Evolutionary conservation across 1,140 invertebrate species (phyloP).

Genomic region (Orchesella cincta): DNA sequence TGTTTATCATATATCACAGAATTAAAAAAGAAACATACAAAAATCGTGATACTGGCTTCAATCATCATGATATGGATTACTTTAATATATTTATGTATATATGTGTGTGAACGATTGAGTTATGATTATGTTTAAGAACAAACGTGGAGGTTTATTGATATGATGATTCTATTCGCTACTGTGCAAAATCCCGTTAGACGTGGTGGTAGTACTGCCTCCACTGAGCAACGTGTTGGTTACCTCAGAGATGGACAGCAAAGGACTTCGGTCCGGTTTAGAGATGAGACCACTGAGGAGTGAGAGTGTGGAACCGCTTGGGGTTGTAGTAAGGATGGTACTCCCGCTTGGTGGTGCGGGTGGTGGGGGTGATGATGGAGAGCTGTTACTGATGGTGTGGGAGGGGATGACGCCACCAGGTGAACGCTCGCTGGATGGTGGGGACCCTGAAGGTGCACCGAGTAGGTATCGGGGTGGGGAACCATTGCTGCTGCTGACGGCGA

Average conservation of each 20-base stretch:
- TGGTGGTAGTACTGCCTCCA: neutral
- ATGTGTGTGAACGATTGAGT: too few relatives aligned
- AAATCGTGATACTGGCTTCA: too few relatives aligned
- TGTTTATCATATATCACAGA: too few relatives aligned
- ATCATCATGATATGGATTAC: too few relatives aligned
- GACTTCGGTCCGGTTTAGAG: slow-evolving; percentile 65
- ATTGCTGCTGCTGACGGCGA: slow-evolving; percentile 40
- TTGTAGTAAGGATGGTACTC: neutral
- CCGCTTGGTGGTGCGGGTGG: slow-evolving; percentile 49
- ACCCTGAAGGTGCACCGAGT: slow-evolving; percentile 32
- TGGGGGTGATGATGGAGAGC: slow-evolving; percentile 57
- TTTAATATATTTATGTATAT: too few relatives aligned
- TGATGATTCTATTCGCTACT: too few relatives aligned
- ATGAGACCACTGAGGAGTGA: slow-evolving; percentile 42
- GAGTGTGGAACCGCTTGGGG: slow-evolving; percentile 41
- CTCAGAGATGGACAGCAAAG: slow-evolving; percentile 79
- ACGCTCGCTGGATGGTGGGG: too few relatives aligned
- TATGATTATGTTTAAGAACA: too few relatives aligned
- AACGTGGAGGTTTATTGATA: too few relatives aligned
- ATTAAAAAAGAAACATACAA: too few relatives aligned
- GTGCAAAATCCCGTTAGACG: too few relatives aligned
- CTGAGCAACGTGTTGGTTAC: slow-evolving; percentile 19
- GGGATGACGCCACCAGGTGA: too few relatives aligned
- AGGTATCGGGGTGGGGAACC: slow-evolving; percentile 47
- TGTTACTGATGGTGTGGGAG: slow-evolving; percentile 58